Percentiles rank a stretch among this genome's conserved stretches.
phyloP scores from a whole-genome alignment of 2,888 invertebrate species.

The Chelonus formosanus region DNA sequence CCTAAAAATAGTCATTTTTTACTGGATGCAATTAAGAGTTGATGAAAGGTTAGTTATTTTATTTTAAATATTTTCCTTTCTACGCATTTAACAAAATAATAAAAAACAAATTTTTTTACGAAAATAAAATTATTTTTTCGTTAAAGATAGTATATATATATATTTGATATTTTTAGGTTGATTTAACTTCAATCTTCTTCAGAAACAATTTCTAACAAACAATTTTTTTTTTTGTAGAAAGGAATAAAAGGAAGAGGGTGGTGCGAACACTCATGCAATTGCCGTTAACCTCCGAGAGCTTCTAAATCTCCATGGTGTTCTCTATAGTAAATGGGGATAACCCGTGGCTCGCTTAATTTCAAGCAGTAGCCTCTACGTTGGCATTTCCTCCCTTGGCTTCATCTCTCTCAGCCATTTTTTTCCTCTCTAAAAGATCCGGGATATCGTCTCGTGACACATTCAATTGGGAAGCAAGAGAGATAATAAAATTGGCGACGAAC shows the following conservation, averaged over 20 bases:
- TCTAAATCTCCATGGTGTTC: constrained; percentile 31
- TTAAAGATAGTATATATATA: too few species aligned
- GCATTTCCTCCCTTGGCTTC: constrained; percentile 5
- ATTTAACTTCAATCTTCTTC: neutral
- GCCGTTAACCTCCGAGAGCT: constrained; percentile 21
- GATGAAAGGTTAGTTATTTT: too few species aligned
- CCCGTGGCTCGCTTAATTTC: constrained; percentile 28
- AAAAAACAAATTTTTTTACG: too few species aligned
- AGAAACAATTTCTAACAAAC: neutral
- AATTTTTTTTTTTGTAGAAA: constrained; percentile 3
- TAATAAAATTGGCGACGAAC: constrained; percentile 30
- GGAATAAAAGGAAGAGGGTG: constrained; percentile 5
- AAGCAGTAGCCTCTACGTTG: constrained; percentile 24
- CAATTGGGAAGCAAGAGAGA: constrained; percentile 25
- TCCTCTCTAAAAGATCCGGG: constrained; percentile 15
- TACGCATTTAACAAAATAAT: too few species aligned
- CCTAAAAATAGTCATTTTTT: too few species aligned
- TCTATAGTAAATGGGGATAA: constrained; percentile 12
- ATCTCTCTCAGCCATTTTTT: constrained; percentile 6
- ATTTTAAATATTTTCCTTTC: too few species aligned
- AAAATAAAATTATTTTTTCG: too few species aligned
- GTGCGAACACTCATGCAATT: constrained; percentile 27
- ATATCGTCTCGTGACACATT: constrained; percentile 28
- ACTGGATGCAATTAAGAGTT: too few species aligned
- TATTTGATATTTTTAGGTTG: too few species aligned